Evolutionary conservation across 1,140 invertebrate genomes (phyloP), one percentile per base, ranked within the genome.

Genomic region (Marisa cornuarietis): DNA sequence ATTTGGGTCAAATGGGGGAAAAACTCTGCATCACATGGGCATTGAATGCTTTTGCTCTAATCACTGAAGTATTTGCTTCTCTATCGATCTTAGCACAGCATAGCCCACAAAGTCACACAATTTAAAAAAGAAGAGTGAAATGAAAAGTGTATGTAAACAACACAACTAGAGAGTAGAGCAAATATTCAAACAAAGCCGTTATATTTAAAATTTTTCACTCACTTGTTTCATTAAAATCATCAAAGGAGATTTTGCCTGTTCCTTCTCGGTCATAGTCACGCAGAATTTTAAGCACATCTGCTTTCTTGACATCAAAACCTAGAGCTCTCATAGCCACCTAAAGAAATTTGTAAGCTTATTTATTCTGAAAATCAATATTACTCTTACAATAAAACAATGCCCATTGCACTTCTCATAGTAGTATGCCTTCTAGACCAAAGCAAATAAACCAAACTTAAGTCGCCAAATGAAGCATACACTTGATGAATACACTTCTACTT

Each of bases 181-280:
- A 42, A 4, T 4, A 42, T 42, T 42, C 31, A 42, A 42, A n/a
- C n/a, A n/a, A 42, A 42, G 31, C 31, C 6, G 31, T 42, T 42
- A 42, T 42, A 42, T 42, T 42, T 0, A 13, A 62, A 18, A 42
- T 42, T 54, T 8, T 51, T 24, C 76, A 89, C 90, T 90, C 87
- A 91, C 91, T 87, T 81, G 91, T 88, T 89, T 91, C 90, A 87
- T 91, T 91, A 80, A 91, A 91, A 82, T 91, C 89, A 71, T 91
- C 88, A 89, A 90, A 91, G 42, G 86, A 87, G 52, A 92, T 91
- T 84, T 91, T 90, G 3, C 89, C 90, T 31, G 87, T 89, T 49
- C 85, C 87, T 79, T 91, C 90, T 75, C 87, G 85, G 79, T 91
- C 90, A 86, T 91, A 91, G 82, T 91, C 90, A 72, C 87, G 58